Percentiles rank a stretch among this genome's conserved stretches.
phyloP scores from a whole-genome alignment of 2,113 vertebrate genomes.

The Nycticorax nycticorax region DNA sequence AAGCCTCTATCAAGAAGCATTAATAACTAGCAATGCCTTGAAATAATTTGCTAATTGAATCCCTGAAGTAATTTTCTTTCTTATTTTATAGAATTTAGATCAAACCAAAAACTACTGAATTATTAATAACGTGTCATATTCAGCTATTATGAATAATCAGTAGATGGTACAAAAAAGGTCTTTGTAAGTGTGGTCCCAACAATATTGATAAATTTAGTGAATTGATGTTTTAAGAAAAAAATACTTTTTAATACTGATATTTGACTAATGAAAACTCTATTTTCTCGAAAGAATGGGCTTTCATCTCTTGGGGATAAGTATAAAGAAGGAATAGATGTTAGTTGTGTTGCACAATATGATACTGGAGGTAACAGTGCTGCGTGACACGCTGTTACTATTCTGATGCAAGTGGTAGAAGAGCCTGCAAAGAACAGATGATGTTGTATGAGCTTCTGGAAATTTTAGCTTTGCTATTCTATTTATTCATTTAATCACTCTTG shows the following conservation, averaged over 20 bases:
- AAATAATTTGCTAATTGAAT: slow-evolving; percentile 20
- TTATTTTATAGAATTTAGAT: background rate
- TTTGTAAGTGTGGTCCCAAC: background rate
- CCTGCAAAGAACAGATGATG: background rate
- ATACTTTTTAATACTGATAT: background rate
- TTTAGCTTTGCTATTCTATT: background rate
- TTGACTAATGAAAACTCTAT: background rate
- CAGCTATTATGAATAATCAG: background rate
- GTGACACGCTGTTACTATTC: background rate
- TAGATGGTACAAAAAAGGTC: background rate
- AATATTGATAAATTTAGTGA: background rate
- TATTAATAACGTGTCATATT: background rate
- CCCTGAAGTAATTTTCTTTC: background rate
- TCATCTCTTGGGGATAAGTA: background rate
- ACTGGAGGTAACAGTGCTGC: background rate
- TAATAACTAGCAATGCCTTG: background rate
- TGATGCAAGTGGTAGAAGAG: background rate
- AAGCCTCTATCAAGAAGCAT: background rate
- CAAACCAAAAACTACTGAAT: background rate
- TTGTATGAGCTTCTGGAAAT: background rate
- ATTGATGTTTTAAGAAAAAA: background rate
- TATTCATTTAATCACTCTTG: background rate
- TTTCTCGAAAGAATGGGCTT: background rate
- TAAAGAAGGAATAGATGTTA: background rate
- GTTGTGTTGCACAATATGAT: background rate